A percentile compares a stretch with the other conserved stretches of the same genome.
Evolutionary conservation across 2,888 invertebrate species (phyloP).

Genomic region (Callosobruchus maculatus): DNA sequence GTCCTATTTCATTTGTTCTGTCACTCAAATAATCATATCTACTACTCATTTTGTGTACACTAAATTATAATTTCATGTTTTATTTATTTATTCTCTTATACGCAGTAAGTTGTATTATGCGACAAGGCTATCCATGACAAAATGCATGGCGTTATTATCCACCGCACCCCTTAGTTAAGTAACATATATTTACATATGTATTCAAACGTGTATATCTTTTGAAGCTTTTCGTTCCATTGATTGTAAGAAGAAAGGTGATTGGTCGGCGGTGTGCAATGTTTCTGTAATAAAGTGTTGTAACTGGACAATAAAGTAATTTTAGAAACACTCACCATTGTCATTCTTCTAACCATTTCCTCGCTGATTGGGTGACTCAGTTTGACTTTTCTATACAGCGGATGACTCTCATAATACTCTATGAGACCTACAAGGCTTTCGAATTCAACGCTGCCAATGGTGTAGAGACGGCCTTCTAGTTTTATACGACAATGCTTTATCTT

Average conservation of each 20-base stretch:
- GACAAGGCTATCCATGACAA: too few species aligned
- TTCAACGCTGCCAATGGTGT: constrained; percentile 84
- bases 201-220: neutral
- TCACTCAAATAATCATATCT: too few species aligned
- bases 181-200: neutral
- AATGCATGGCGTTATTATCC: neutral
- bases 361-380: constrained; percentile 82
- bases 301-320: constrained; percentile 9
- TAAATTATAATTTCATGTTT: too few species aligned
- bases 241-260: constrained; percentile 1
- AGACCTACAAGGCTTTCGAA: constrained; percentile 96
- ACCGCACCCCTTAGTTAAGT: neutral
- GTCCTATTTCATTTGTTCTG: too few species aligned
- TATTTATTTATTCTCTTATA: too few species aligned
- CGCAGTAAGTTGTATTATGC: too few species aligned
- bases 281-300: constrained; percentile 7
- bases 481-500: constrained; percentile 97
- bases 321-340: constrained; percentile 58
- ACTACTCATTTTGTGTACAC: too few species aligned
- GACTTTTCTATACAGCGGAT: constrained; percentile 88
- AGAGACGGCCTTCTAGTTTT: constrained; percentile 86
- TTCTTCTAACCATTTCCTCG: constrained; percentile 65
- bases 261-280: constrained; percentile 16
- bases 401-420: constrained; percentile 85
- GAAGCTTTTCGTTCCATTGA: neutral